Evolutionary conservation across 2,888 invertebrate genomes (phyloP), one percentile per base, ranked within the genome.

Genomic region (Azorinus chamasolen): DNA sequence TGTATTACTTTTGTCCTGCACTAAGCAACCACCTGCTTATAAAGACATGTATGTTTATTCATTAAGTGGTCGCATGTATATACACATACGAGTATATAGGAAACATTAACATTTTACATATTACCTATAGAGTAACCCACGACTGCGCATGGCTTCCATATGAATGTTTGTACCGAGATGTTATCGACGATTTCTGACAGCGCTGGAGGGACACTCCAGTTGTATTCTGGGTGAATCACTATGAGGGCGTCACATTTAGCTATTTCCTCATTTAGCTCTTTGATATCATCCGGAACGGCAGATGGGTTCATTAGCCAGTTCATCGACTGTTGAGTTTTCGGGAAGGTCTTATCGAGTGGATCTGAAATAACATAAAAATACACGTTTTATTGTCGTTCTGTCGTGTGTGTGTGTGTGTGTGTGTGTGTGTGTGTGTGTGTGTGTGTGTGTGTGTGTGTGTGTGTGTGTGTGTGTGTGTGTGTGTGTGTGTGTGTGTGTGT

Each of bases 171-270:
- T 1, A 54, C 61, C 14, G 72, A 61, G 18, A 73, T 54, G 39
- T 73, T 73, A 54, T 73, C 72, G 24, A 73, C 25, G 41, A 73
- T 16, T 50, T 65, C 65, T 8, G 72, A 39, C 6, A 73, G 22
- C 0, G 54, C 61, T 18, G 72, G 72, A 16, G 72, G 72, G 5
- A 73, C 20, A 55, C 61, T 61, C 48, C 39, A 73, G 55, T 73
- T 73, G 57, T 73, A 73, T 37, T 73, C 72, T 22, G 72, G 65
- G 37, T 51, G 61, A 20, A 73, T 61, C 27, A 73, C 43, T 2
- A 73, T 20, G 22, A 73, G 54, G 8, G 54, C 72, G 37, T 73
- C 72, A 8, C 59, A 53, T 0, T 48, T 22, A 24, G 54, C 54
- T 27, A 69, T 45, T 22, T 61, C 20, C 25, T 61, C 61, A 25